Evolutionary conservation across 2,797 vertebrate genomes (phyloP), one percentile per base, ranked within the genome.

Genomic region (Triplophysa bombifrons): DNA sequence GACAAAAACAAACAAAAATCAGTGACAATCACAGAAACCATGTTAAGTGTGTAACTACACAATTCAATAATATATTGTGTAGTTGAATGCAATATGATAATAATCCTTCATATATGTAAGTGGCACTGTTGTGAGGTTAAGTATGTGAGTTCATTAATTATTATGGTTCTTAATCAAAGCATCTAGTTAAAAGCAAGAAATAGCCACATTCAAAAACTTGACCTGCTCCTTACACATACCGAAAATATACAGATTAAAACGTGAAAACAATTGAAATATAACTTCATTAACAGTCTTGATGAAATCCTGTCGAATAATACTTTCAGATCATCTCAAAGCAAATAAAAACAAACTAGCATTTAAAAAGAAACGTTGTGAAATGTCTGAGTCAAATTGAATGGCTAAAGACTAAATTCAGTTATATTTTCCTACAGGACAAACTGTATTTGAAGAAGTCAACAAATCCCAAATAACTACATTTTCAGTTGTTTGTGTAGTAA

Each of bases 51-150:
- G n/a, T 41, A 27, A 44, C 20, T 38, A 19, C 66, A 30, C 27
- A 1, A 66, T 60, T 69, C 46, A 50, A 76, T 14, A 44, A 51
- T 83, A 80, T 75, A 80, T 22, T 19, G 74, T 72, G 60, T 20
- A n/a, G 41, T 22, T 83, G 41, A 85, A 65, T 78, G 81, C 74
- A 63, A 74, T 17, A 67, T 68, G 25, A 74, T 34, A 51, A 61
- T 48, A 65, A 11, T 41, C 6, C 48, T 25, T 65, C 14, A 65
- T 63, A 34, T 63, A 63, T 34, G 60, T 61, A 27, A 16, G 63
- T 55, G 61, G 67, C 6, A 38, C 6, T 38, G 34, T 38, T 38
- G 5, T 50, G 51, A 22, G 27, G 34, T 65, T 76, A 75, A 50
- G 4, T n/a, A 65, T 27, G 72, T 30, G 22, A 13, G 25, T 61